Base-by-base conservation (phyloP, 2,797 vertebrate species). In the Neosilurus mollespiculum region DNA sequence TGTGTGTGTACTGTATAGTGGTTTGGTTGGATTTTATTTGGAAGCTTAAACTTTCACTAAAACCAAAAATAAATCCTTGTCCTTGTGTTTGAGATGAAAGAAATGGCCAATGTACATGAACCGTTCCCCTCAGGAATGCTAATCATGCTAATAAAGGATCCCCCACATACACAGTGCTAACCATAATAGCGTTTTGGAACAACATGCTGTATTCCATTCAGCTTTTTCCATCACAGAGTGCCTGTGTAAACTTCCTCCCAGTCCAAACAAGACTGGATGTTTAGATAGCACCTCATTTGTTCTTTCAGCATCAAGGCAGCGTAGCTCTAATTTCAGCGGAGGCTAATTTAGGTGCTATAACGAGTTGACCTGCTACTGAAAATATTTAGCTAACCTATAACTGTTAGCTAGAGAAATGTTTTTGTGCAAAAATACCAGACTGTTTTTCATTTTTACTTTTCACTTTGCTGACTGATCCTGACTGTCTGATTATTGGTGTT, bases 61-160 rank as follows among this genome's bases (percentile, higher is more conserved):
- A 65, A 30, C 6, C 1, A 11, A 43, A 22, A 69, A 66, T 11
- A 20, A 69, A 51, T 1, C 12, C 26, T 22, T n/a, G 30, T 59
- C 14, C 12, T 6, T 59, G 5, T 11, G 37, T 76, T 14, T 76
- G 11, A 59, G 11, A 76, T 75, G 16, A 58, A 58, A 9, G 26
- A 75, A 75, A 34, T 30, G 4, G 2, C 51, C 9, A 11, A 20
- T 58, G 9, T 11, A 58, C 58, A 58, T 75, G 54, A 75, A 11
- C 51, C 53, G 2, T n/a, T 76, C 30, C 54, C 56, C 16, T 59
- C 30, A 76, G 73, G 73, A 76, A 76, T 34, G 72, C 26, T 58
- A 58, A 59, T 76, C 54, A 56, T 54, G 71, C 51, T 54, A 56
- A 30, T 73, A 73, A 76, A 75, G 72, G 54, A 22, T 76, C 15